Evolutionary conservation across 2,113 vertebrate species (phyloP).

Genomic region (Rhea pennata): DNA sequence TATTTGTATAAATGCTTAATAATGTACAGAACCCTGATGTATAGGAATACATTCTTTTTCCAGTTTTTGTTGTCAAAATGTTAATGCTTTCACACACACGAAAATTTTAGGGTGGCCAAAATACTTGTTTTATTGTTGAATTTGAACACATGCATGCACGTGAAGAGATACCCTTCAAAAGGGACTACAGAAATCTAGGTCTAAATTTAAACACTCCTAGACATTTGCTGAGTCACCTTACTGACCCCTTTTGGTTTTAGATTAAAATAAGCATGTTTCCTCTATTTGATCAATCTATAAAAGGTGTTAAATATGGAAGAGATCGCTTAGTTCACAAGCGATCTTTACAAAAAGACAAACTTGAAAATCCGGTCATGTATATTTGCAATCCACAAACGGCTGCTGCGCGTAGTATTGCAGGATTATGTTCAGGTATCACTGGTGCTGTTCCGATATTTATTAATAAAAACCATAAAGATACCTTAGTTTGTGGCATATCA

Average conservation of each 20-base stretch:
- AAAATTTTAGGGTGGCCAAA: conserved; percentile 45
- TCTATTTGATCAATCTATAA: conserved; percentile 13
- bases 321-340: conserved; percentile 20
- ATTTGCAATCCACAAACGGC: not conserved
- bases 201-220: conserved; percentile 13
- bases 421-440: conserved; percentile 56
- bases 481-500: conserved; percentile 10
- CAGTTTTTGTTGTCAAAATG: conserved; percentile 25
- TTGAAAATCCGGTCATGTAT: conserved; percentile 14
- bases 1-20: conserved; percentile 70
- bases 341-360: conserved; percentile 9
- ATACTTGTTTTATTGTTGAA: conserved; percentile 13
- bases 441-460: conserved; percentile 81
- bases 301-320: conserved; percentile 30
- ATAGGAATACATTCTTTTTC: conserved; percentile 17
- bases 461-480: conserved; percentile 76
- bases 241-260: not conserved
- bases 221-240: not conserved
- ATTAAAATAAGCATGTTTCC: conserved; percentile 25
- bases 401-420: conserved; percentile 30
- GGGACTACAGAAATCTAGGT: not conserved
- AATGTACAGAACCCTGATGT: conserved; percentile 61
- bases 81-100: conserved; percentile 1
- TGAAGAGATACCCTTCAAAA: conserved; percentile 23
- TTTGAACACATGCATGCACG: not conserved